Conservation (phyloP, 2,797 vertebrate species). For the Melopsittacus undulatus region DNA sequence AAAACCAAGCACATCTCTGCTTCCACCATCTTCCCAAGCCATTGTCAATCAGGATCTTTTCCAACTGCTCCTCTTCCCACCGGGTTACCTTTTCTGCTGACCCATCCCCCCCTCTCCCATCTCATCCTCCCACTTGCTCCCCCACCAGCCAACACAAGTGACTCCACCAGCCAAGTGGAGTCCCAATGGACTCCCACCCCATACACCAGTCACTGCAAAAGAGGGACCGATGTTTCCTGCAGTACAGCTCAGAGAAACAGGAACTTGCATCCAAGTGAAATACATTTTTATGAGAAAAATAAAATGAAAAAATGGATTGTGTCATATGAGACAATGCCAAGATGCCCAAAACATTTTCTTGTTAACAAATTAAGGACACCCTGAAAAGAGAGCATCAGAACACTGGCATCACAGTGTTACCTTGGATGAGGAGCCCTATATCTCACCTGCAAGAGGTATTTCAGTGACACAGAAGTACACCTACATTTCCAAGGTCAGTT, state of each 20-base stretch:
- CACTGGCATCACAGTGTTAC: not conserved
- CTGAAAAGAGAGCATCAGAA: not conserved
- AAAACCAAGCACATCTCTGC: not conserved
- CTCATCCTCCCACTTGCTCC: not conserved
- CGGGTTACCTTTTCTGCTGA: not conserved
- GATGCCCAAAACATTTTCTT: not conserved
- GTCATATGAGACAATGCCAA: not conserved
- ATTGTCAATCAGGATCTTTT: not conserved
- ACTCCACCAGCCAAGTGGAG: not conserved
- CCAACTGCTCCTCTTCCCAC: not conserved
- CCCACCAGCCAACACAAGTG: accelerated
- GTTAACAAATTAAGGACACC: not conserved
- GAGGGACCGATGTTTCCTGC: not conserved
- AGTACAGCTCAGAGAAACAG: not conserved
- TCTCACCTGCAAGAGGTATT: not conserved
- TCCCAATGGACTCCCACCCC: not conserved
- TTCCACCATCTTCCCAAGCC: not conserved
- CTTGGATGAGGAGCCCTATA: not conserved
- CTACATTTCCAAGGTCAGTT: not conserved
- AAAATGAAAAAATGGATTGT: not conserved
- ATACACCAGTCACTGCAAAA: not conserved
- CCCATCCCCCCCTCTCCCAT: not conserved
- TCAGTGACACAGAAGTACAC: accelerated
- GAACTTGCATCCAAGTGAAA: not conserved
- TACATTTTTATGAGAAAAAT: not conserved